Base-by-base conservation (phyloP, 2,113 vertebrate genomes). In the Gopherus flavomarginatus region DNA sequence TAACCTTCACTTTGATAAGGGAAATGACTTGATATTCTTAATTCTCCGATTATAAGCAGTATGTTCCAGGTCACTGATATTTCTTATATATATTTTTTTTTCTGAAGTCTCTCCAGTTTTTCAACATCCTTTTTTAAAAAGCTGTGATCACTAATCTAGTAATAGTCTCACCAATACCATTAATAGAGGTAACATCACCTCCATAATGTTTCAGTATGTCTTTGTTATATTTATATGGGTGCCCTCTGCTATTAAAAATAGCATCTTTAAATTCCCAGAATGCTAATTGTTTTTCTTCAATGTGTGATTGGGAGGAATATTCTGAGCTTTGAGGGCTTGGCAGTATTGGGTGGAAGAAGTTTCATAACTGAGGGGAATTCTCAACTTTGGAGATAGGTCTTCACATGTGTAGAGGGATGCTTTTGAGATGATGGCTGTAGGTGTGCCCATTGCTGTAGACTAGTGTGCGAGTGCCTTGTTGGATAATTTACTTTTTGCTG, bases 241-340 rank as follows among this genome's bases (percentile, higher is more conserved):
- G 86, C 53, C 22, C 90, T 94, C 38, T 89, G 10, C 22, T 85
- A 8, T 91, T 89, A 77, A 81, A 88, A 90, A 93, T 22, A 2
- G 85, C 12, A 85, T 56, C 10, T 72, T 1, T 35, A 52, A 17
- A 78, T 87, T 86, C 88, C 5, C 12, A 27, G 47, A 1, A 6
- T 44, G 38, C 5, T 62, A 56, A 13, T 62, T 1, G 26, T 81
- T 4, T 1, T 24, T 65, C 1, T 10, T 42, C 8, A 29, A 22
- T 81, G 85, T 92, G 2, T 57, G 56, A 24, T 57, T 27, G 62
- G 62, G 13, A 69, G 35, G 29, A 69, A 35, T 27, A 27, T n/a
- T 69, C 62, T 69, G 62, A 9, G 31, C 4, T 16, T n/a, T 69
- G 62, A 26, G 26, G 56, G 26, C 35, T n/a, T 69, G 62, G 75